phyloP scores from a whole-genome alignment of 2,888 invertebrate species.

The Leucophenga maculata region DNA sequence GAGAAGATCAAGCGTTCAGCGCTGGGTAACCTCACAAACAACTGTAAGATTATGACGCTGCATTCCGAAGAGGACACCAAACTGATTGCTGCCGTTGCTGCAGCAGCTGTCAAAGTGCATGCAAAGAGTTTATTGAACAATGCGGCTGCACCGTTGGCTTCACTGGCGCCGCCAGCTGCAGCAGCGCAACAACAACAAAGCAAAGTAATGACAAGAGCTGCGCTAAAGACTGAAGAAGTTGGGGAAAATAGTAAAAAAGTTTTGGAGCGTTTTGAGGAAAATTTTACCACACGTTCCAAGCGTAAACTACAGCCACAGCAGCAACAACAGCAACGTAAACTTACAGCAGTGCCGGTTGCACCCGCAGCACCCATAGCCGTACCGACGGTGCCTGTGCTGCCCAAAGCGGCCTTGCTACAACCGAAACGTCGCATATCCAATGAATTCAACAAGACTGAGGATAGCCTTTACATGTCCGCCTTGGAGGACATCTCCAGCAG shows the following conservation, averaged over 20 bases:
- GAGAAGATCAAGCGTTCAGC: slow-evolving; percentile 85
- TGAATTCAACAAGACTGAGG: slow-evolving; percentile 82
- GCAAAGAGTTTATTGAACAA: slow-evolving; percentile 39
- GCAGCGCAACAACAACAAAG: slow-evolving; percentile 35
- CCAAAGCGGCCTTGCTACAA: slow-evolving; percentile 68
- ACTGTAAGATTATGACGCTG: slow-evolving; percentile 63
- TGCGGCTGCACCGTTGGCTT: slow-evolving; percentile 34
- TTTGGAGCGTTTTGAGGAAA: slow-evolving; percentile 47
- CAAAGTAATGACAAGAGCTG: slow-evolving; percentile 63
- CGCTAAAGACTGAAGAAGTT: slow-evolving; percentile 47
- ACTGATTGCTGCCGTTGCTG: slow-evolving; percentile 48
- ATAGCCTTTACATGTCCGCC: slow-evolving; percentile 84
- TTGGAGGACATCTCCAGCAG: slow-evolving; percentile 77
- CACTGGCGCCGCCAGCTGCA: slow-evolving; percentile 26
- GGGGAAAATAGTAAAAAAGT: slow-evolving; percentile 37
- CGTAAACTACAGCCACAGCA: slow-evolving; percentile 35
- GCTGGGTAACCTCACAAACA: slow-evolving; percentile 88
- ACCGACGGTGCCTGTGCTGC: slow-evolving; percentile 43
- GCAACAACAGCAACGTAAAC: slow-evolving; percentile 18
- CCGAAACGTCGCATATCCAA: slow-evolving; percentile 75
- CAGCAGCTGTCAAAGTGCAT: background rate
- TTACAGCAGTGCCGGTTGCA: slow-evolving; percentile 5
- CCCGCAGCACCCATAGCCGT: background rate
- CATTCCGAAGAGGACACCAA: slow-evolving; percentile 71
- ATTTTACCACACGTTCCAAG: slow-evolving; percentile 41